Percentiles rank a stretch among this genome's conserved stretches.
These are phyloP conservation scores for Danio jaintianensis DNA, from an alignment of 2,797 vertebrate species.

Conservation along the genomic window DNA sequence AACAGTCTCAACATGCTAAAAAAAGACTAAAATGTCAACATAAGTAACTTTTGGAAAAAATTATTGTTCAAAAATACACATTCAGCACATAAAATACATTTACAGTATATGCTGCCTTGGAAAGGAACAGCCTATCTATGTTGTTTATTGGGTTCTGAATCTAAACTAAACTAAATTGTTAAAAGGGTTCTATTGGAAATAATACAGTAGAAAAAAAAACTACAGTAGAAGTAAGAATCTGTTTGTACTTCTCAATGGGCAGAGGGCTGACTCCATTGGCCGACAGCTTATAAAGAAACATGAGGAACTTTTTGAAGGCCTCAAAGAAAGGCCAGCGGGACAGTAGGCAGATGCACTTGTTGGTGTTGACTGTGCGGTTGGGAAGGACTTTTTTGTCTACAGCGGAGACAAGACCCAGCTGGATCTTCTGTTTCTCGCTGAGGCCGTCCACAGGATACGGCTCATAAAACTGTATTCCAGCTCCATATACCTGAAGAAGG, in stretches of 20 bases:
- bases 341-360: conserved; percentile 98
- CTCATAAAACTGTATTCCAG: conserved; percentile 98
- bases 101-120: neutral
- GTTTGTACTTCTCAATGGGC: conserved; percentile 96
- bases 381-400: conserved; percentile 91
- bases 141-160: neutral
- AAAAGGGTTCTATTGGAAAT: neutral
- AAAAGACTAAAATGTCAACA: too few species aligned
- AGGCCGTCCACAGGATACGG: conserved; percentile 86
- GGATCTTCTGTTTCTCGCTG: conserved; percentile 92
- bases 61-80: too few species aligned
- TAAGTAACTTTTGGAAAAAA: too few species aligned
- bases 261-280: conserved; percentile 93
- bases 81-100: too few species aligned
- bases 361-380: conserved; percentile 90
- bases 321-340: conserved; percentile 98
- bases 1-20: too few species aligned
- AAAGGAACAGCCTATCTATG: neutral
- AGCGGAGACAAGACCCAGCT: conserved; percentile 90
- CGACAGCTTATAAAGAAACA: conserved; percentile 97
- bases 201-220: neutral
- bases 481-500: conserved; percentile 89
- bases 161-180: too few species aligned
- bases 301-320: conserved; percentile 94
- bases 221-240: neutral